Percentiles rank a stretch among this genome's conserved stretches.
Conservation (phyloP, 1,140 invertebrate genomes). For the Metaphire vulgaris region DNA sequence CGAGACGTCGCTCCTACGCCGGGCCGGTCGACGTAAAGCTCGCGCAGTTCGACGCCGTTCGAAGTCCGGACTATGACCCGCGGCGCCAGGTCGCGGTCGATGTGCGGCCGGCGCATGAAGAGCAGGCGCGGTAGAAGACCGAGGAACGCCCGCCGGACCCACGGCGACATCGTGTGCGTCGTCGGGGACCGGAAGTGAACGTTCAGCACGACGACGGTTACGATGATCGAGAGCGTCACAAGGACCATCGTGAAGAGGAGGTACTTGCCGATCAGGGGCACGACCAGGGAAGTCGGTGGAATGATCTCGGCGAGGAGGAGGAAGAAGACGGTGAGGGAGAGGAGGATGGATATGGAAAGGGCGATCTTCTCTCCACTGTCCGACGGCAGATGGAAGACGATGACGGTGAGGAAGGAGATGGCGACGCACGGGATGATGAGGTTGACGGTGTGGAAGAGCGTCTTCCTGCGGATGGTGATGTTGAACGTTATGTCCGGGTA, state of each 20-base stretch:
- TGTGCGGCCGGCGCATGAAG: constrained; percentile 41
- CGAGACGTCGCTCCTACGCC: background rate
- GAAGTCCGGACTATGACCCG: constrained; percentile 68
- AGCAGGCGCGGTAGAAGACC: constrained; percentile 71
- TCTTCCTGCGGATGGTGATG: constrained; percentile 49
- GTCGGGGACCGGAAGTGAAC: constrained; percentile 93
- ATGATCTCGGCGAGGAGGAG: too few species aligned
- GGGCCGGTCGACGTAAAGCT: constrained; percentile 41
- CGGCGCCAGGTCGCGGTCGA: too few species aligned
- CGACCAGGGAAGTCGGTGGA: constrained; percentile 93
- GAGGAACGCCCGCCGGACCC: constrained; percentile 77
- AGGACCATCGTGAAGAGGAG: constrained; percentile 96
- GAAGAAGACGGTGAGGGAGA: constrained; percentile 99
- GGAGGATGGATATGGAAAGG: constrained; percentile 95
- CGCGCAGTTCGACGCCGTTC: constrained; percentile 71
- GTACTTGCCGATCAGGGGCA: constrained; percentile 96
- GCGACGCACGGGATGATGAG: constrained; percentile 52
- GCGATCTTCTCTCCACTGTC: constrained; percentile 98
- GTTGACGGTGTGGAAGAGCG: too few species aligned
- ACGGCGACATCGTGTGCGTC: constrained; percentile 89
- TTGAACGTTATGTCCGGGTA: constrained; percentile 52
- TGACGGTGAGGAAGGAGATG: constrained; percentile 87
- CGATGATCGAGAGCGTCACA: constrained; percentile 95
- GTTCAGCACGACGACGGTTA: constrained; percentile 95
- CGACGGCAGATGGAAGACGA: constrained; percentile 96